Evolutionary conservation across 2,113 vertebrate genomes (phyloP), one percentile per base, ranked within the genome.

Genomic region (Heterocephalus glaber): DNA sequence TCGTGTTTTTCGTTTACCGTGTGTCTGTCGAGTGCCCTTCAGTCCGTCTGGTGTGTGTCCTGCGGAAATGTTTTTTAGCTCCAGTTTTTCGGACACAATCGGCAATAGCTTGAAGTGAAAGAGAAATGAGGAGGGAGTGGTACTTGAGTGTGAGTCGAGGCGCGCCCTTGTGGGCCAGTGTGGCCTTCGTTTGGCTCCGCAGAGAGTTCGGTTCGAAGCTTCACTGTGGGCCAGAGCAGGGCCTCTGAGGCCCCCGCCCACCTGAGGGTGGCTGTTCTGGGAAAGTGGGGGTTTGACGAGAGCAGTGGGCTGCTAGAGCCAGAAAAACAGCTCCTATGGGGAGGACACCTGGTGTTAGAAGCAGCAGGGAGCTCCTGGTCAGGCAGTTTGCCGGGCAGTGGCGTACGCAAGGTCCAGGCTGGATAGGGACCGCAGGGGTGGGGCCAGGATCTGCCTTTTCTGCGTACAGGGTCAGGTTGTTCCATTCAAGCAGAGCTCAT

Each of bases 1-100:
- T 85, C 22, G 30, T 97, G 63, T 80, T 86, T 74, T 1, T 61
- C 38, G 56, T 81, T 92, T 89, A 60, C 52, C 70, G 9, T 44
- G 30, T 30, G n/a, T 70, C 65, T 66, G 20, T 79, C 3, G 9
- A 81, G 82, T 61, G 10, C 44, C 38, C 52, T 95, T 92, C 47
- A 74, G 47, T 76, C 58, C 92, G 96, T 92, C 92, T 97, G 81
- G 76, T 88, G 13, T 94, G 76, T 90, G 66, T 88, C 81, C 70
- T 85, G 82, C 82, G 91, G 86, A 95, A 90, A 88, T 90, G 49
- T 13, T 68, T 96, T 74, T 95, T 92, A 97, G 87, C 35, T 90
- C 79, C 47, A 95, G 8, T 17, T 90, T 82, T 74, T 74, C 74
- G 65, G 86, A 85, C 16, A 44, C 76, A 66, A 49, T 44, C 87